Percentiles rank a stretch among this genome's conserved stretches.
Evolutionary conservation across 2,113 vertebrate species (phyloP).

Genomic region (Daboia siamensis): DNA sequence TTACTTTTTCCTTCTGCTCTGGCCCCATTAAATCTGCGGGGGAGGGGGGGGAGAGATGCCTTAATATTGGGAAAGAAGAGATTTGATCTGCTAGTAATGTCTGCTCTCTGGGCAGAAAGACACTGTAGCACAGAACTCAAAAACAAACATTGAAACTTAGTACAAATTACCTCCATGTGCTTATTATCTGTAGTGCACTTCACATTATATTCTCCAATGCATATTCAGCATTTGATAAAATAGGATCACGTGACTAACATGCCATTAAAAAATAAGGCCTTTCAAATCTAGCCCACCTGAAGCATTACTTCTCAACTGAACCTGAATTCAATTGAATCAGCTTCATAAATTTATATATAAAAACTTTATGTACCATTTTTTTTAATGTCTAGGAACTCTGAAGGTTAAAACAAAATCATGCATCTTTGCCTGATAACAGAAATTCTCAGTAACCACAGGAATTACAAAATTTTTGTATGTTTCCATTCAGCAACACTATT

Average conservation of each 20-base stretch:
- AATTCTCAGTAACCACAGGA: background rate
- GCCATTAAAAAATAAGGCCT: background rate
- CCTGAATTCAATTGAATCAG: background rate
- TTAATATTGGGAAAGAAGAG: background rate
- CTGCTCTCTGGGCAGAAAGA: background rate
- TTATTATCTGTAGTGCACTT: background rate
- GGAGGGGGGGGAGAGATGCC: background rate
- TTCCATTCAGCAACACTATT: background rate
- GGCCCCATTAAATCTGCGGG: background rate
- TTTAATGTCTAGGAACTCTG: background rate
- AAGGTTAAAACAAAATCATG: background rate
- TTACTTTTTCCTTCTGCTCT: background rate
- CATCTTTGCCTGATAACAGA: background rate
- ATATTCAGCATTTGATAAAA: background rate
- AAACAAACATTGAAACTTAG: background rate
- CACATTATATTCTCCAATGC: background rate
- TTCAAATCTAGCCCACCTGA: background rate
- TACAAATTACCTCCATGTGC: background rate
- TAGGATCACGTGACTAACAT: background rate
- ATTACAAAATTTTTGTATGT: background rate
- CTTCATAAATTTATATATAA: background rate
- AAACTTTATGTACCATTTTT: background rate
- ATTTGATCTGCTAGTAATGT: background rate
- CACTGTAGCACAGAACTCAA: background rate
- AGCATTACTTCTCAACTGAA: background rate